Conservation (phyloP, 2,113 vertebrate species). For the Dendropsophus ebraccatus region DNA sequence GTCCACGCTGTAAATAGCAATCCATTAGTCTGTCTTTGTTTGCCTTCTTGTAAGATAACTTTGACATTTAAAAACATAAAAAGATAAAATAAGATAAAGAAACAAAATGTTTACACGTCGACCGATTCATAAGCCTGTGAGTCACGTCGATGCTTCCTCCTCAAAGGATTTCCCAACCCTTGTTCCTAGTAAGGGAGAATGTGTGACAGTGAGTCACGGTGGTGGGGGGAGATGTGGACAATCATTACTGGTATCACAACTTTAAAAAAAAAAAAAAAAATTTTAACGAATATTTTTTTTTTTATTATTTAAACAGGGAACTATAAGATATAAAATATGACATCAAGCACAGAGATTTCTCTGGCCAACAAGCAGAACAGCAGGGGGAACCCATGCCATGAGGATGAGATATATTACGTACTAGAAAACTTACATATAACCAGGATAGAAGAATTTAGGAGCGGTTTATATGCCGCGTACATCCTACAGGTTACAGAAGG, state of each 20-base stretch:
- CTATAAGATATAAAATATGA: background rate
- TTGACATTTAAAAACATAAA: background rate
- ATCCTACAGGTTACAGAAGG: too few relatives aligned
- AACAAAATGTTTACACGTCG: background rate
- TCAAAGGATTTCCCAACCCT: conserved; percentile 20
- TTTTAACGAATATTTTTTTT: background rate
- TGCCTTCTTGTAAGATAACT: background rate
- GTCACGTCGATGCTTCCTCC: background rate
- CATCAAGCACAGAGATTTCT: background rate
- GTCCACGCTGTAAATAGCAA: background rate
- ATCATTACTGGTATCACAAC: background rate
- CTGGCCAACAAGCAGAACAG: background rate
- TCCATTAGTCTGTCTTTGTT: background rate
- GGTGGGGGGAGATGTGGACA: background rate
- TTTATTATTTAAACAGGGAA: background rate
- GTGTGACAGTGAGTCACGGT: background rate
- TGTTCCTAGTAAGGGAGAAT: background rate
- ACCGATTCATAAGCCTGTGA: background rate
- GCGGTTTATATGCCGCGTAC: background rate
- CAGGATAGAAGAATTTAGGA: background rate
- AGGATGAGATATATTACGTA: background rate
- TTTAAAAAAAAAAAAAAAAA: too few relatives aligned
- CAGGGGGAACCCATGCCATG: conserved; percentile 16
- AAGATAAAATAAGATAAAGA: background rate
- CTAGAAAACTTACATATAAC: background rate